Percentiles rank a stretch among this genome's conserved stretches.
Conservation (phyloP, 2,113 vertebrate species). For the Copsychus sechellarum region DNA sequence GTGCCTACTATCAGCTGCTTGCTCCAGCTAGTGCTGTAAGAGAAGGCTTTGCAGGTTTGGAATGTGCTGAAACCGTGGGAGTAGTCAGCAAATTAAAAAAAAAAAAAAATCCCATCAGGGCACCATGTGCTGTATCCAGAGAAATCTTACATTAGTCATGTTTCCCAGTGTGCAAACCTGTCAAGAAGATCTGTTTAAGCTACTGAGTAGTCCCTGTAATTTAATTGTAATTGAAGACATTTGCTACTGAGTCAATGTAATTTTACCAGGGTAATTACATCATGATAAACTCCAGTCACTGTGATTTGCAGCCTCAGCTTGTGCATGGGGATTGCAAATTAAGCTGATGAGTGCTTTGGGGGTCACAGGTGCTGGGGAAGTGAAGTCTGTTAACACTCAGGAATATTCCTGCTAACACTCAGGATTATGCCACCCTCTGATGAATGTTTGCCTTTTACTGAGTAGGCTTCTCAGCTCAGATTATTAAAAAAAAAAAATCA, state of each 20-base stretch:
- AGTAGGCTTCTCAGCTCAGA: neutral
- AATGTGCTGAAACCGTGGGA: neutral
- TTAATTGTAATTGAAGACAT: slow-evolving; percentile 66
- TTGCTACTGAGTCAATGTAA: slow-evolving; percentile 66
- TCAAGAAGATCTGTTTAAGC: slow-evolving; percentile 46
- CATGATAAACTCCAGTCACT: slow-evolving; percentile 65
- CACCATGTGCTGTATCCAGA: neutral
- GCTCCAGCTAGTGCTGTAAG: neutral
- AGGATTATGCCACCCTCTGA: slow-evolving; percentile 5
- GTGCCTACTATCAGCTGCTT: neutral
- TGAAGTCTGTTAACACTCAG: slow-evolving; percentile 22
- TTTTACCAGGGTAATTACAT: slow-evolving; percentile 68
- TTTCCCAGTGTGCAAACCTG: slow-evolving; percentile 58
- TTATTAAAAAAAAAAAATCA: neutral
- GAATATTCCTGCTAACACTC: slow-evolving; percentile 2
- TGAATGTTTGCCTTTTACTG: neutral
- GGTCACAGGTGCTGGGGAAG: slow-evolving; percentile 48
- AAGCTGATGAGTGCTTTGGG: slow-evolving; percentile 34
- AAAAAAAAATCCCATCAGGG: neutral
- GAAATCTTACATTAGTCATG: slow-evolving; percentile 50
- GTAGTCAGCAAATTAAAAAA: neutral
- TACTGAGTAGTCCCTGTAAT: slow-evolving; percentile 52
- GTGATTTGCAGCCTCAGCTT: slow-evolving; percentile 51
- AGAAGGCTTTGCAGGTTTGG: neutral
- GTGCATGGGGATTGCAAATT: slow-evolving; percentile 58